These are phyloP conservation scores for Alligator mississippiensis DNA, from an alignment of 2,113 vertebrate genomes.

Conservation along the genomic window DNA sequence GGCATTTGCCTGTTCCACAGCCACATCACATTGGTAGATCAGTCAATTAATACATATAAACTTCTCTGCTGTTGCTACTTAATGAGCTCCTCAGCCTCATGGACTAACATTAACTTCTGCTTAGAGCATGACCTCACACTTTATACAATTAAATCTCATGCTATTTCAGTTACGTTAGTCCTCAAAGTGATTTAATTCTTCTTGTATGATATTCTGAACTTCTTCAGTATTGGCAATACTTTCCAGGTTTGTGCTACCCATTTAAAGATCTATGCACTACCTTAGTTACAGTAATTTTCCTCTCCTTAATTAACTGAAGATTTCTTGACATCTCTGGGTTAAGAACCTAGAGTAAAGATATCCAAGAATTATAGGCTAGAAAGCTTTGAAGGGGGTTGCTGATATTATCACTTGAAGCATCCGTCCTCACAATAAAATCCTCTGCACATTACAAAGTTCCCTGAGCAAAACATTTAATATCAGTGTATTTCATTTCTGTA, in stretches of 20 bases:
- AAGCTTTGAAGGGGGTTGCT: not conserved
- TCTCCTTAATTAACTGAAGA: not conserved
- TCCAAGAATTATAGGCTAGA: accelerated
- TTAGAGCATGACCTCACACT: accelerated
- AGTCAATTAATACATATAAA: too few species aligned
- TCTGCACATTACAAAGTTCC: not conserved
- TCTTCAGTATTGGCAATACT: too few species aligned
- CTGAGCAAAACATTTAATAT: not conserved
- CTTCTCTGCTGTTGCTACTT: too few species aligned
- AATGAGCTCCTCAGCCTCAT: accelerated
- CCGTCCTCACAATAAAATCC: not conserved
- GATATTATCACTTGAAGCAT: accelerated
- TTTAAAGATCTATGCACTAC: too few species aligned
- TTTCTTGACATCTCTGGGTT: accelerated
- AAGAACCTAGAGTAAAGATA: not conserved
- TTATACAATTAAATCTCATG: accelerated
- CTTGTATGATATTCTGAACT: too few species aligned
- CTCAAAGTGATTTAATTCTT: not conserved
- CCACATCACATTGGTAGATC: too few species aligned
- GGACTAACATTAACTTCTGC: accelerated
- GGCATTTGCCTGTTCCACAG: too few species aligned
- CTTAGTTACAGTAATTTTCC: not conserved
- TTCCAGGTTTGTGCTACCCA: too few species aligned
- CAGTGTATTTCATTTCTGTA: not conserved
- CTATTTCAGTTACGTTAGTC: not conserved